phyloP scores from a whole-genome alignment of 1,140 invertebrate species.

The Pseudomyrmex dendroicus region DNA sequence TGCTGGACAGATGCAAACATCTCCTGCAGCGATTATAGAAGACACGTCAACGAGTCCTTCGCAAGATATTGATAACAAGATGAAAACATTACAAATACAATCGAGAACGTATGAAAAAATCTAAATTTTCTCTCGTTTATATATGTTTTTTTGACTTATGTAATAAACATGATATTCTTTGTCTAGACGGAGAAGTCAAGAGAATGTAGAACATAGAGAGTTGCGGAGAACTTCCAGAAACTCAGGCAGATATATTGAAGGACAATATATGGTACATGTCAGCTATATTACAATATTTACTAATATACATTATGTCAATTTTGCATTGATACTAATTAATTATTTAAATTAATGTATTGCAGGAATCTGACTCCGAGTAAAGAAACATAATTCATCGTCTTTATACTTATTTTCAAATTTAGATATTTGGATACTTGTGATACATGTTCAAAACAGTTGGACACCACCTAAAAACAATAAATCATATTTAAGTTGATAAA shows the following conservation, averaged over 20 bases:
- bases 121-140: constrained; percentile 8
- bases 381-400: constrained; percentile 18
- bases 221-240: constrained; percentile 81
- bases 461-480: too few species aligned
- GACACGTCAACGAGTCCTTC: constrained; percentile 79
- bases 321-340: constrained; percentile 19
- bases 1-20: constrained; percentile 70
- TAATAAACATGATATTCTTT: constrained; percentile 2
- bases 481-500: too few species aligned
- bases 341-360: constrained; percentile 65
- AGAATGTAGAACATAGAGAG: constrained; percentile 78
- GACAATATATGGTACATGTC: constrained; percentile 80
- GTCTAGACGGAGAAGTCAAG: constrained; percentile 77
- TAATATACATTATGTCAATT: constrained; percentile 29
- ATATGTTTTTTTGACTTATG: constrained; percentile 18
- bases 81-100: constrained; percentile 82
- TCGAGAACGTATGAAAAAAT: constrained; percentile 72
- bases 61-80: constrained; percentile 81
- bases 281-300: constrained; percentile 24
- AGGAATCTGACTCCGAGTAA: constrained; percentile 82
- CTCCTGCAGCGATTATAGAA: constrained; percentile 76
- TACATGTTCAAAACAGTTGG: constrained; percentile 43
- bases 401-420: constrained; percentile 27
- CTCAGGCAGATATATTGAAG: constrained; percentile 82
- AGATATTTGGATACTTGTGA: constrained; percentile 60